phyloP scores from a whole-genome alignment of 2,113 vertebrate genomes.

The Gasterosteus aculeatus region DNA sequence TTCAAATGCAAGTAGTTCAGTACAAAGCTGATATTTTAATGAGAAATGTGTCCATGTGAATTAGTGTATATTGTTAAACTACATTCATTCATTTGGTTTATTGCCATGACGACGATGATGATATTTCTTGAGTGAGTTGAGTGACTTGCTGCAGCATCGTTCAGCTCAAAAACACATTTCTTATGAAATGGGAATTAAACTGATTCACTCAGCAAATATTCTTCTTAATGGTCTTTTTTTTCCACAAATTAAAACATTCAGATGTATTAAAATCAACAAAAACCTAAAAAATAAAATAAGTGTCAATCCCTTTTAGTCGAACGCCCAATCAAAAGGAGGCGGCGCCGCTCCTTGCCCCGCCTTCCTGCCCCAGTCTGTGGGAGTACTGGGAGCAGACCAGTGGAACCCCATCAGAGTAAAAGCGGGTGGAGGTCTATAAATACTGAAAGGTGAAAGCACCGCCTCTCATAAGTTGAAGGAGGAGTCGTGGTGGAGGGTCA shows the following conservation, averaged over 20 bases:
- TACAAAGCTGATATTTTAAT: not conserved
- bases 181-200: not conserved
- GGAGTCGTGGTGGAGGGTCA: conserved; percentile 8
- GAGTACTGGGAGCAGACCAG: not conserved
- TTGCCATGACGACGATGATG: too few species aligned
- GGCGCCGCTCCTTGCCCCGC: not conserved
- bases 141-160: not conserved
- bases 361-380: not conserved
- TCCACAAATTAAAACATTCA: not conserved
- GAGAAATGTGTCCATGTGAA: not conserved
- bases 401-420: not conserved
- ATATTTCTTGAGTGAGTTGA: not conserved
- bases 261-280: not conserved
- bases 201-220: not conserved
- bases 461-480: not conserved
- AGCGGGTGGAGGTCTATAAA: conserved; percentile 3
- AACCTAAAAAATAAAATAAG: not conserved
- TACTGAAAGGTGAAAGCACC: not conserved
- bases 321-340: not conserved
- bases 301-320: not conserved
- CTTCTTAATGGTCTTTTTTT: not conserved
- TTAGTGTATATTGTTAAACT: not conserved
- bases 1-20: not conserved
- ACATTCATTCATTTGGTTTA: not conserved
- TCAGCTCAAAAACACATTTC: not conserved